Conservation (phyloP, 2,888 invertebrate genomes). For the Drosophila bunnanda region DNA sequence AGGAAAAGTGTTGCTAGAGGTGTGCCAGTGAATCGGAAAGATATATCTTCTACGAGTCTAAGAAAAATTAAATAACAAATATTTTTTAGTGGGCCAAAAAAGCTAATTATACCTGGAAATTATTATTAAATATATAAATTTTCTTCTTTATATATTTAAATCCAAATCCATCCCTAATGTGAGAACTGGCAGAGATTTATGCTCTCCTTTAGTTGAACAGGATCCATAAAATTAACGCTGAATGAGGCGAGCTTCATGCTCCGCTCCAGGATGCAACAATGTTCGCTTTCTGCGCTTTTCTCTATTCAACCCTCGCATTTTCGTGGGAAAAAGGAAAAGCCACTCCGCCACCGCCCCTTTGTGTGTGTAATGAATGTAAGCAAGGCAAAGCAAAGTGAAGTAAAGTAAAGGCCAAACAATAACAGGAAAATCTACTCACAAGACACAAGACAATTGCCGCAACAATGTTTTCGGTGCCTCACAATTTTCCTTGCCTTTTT, state of each 20-base stretch:
- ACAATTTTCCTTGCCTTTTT: conserved; percentile 1
- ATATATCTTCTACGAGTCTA: no score
- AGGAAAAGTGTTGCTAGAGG: not conserved
- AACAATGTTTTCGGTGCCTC: conserved; percentile 43
- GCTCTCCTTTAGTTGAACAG: conserved; percentile 63
- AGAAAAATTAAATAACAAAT: no score
- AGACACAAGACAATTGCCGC: conserved; percentile 47
- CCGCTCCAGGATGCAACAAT: conserved; percentile 55
- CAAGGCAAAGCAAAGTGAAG: conserved; percentile 39
- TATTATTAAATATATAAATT: not conserved
- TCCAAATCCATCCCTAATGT: not conserved
- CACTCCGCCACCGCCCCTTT: not conserved
- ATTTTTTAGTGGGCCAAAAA: no score
- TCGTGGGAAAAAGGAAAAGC: conserved; percentile 8
- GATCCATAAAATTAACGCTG: conserved; percentile 73
- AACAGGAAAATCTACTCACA: conserved; percentile 46
- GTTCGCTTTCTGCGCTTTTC: conserved; percentile 39
- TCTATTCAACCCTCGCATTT: not conserved
- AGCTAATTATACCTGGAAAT: no score
- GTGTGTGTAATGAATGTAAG: conserved; percentile 45
- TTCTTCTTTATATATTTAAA: not conserved
- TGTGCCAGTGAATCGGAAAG: not conserved
- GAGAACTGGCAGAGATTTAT: conserved; percentile 41
- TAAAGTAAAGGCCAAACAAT: conserved; percentile 58
- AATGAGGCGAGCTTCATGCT: conserved; percentile 42